phyloP scores from a whole-genome alignment of 2,113 vertebrate genomes.

The Mobula hypostoma region DNA sequence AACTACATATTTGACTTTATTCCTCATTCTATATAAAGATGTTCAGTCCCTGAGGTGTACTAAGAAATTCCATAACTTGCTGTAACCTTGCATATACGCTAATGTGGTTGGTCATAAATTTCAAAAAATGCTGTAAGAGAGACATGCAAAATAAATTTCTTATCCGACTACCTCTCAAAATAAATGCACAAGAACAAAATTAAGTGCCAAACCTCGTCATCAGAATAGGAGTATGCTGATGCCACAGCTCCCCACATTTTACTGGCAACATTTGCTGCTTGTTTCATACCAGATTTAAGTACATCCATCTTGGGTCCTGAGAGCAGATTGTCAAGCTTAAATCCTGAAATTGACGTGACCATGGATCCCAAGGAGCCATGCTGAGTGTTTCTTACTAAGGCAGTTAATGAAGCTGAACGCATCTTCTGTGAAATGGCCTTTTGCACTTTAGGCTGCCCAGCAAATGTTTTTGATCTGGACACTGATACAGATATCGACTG shows the following conservation, averaged over 20 bases:
- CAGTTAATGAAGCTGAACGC: constrained; percentile 68
- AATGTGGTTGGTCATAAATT: background rate
- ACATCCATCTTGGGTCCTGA: constrained; percentile 92
- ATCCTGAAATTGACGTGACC: constrained; percentile 78
- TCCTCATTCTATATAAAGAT: background rate
- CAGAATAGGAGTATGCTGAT: constrained; percentile 80
- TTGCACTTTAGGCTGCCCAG: constrained; percentile 62
- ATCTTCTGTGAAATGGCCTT: constrained; percentile 55
- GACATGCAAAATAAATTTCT: background rate
- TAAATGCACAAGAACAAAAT: background rate
- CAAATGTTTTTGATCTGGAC: constrained; percentile 80
- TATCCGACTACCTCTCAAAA: background rate
- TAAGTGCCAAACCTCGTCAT: constrained; percentile 72
- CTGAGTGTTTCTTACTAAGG: constrained; percentile 73
- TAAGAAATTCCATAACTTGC: background rate
- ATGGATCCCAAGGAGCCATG: constrained; percentile 81
- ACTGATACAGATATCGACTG: constrained; percentile 61
- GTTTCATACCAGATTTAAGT: constrained; percentile 86
- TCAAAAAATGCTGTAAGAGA: background rate
- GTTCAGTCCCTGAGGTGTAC: background rate
- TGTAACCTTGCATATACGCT: background rate
- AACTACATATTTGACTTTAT: background rate
- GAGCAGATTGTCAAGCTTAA: constrained; percentile 84
- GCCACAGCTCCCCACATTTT: constrained; percentile 88
- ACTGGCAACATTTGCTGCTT: constrained; percentile 86